Base-by-base conservation (phyloP, 2,888 invertebrate genomes). In the Mechanitis messenoides region DNA sequence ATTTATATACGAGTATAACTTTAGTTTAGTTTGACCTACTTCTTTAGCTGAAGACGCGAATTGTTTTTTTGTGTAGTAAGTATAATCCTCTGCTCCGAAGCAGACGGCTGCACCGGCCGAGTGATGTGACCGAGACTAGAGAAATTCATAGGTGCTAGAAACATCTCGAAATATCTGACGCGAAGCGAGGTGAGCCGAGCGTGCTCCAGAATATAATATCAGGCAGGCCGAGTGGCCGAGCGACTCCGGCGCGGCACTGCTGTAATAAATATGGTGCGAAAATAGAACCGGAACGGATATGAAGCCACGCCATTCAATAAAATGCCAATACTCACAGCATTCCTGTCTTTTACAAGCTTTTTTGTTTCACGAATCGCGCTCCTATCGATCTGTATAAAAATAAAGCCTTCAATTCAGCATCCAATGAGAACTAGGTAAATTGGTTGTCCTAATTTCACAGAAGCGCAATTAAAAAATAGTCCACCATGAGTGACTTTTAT, bases 121-220 rank as follows among this genome's bases (percentile, higher is more conserved):
- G 76, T 77, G 76, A 75, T 83, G 78, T 83, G 83, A 85, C 87
- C 85, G 84, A 85, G 85, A 80, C 84, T 85, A 85, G 84, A 82
- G 83, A 85, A 84, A 83, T 83, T 85, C 84, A 85, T 85, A 88
- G 87, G 85, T 87, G 86, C 83, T 84, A 80, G 85, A 82, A 83
- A 83, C 81, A 84, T 80, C 86, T 87, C 89, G 90, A 91, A 83
- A 91, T 88, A 87, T 91, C 91, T 82, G 85, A 84, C 80, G 85
- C 84, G 87, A 81, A 75, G 80, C 78, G 86, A 82, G 87, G 87
- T 78, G 87, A 85, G 89, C 82, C 71, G 79, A 81, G 78, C 88
- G 84, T 89, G 90, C 85, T 91, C 91, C 81, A 89, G 90, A 89
- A 89, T 90, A 90, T 87, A 87, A 90, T 90, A 89, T 88, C 84